These are phyloP conservation scores for Paramisgurnus dabryanus DNA, from an alignment of 2,113 vertebrate species.

Conservation along the genomic window DNA sequence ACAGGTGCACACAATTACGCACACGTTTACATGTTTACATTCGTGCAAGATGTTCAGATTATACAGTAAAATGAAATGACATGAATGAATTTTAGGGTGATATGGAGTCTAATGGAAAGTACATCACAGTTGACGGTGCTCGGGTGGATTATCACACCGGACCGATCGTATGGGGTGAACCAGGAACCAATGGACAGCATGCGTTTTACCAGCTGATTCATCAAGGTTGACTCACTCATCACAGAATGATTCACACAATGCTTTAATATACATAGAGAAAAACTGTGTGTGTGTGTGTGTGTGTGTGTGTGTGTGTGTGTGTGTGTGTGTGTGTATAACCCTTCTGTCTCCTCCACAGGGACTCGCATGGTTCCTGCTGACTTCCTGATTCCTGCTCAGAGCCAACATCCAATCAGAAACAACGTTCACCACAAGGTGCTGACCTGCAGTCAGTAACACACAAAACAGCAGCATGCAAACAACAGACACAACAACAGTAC, in stretches of 20 bases:
- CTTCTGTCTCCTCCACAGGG: slow-evolving; percentile 70
- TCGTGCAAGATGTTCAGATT: too few species aligned
- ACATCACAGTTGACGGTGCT: slow-evolving; percentile 83
- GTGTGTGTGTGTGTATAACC: background rate
- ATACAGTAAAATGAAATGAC: too few species aligned
- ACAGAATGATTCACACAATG: background rate
- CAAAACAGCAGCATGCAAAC: too few species aligned
- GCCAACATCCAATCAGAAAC: slow-evolving; percentile 89
- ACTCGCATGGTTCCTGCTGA: slow-evolving; percentile 95
- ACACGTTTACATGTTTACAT: background rate
- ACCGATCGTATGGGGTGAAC: slow-evolving; percentile 96
- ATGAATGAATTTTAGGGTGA: slow-evolving; percentile 78
- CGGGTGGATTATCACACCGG: slow-evolving; percentile 89
- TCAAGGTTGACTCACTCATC: slow-evolving; percentile 78
- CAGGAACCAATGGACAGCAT: slow-evolving; percentile 96
- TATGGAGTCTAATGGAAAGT: slow-evolving; percentile 98
- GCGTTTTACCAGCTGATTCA: slow-evolving; percentile 99
- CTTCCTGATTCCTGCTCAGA: slow-evolving; percentile 93
- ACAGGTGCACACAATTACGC: slow-evolving; percentile 77
- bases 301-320: background rate
- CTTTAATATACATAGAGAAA: background rate
- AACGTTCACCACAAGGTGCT: slow-evolving; percentile 92
- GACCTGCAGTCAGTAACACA: background rate
- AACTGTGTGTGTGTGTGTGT: background rate
- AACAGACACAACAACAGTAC: too few species aligned